Base-by-base conservation (phyloP, 2,797 vertebrate species). In the Sebastes matsubarae region DNA sequence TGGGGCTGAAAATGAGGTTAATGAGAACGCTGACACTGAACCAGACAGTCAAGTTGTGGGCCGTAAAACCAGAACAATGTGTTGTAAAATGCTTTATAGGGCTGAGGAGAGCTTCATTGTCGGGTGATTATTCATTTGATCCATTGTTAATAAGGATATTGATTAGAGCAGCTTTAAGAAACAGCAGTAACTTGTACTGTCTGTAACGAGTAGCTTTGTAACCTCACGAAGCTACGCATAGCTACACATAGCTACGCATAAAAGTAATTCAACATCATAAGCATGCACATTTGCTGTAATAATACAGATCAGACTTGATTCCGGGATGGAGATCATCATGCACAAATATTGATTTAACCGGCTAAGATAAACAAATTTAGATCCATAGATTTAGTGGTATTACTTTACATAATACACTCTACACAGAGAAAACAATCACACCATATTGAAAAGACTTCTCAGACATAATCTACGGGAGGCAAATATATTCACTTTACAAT, bases 401-500 rank as follows among this genome's bases (percentile, higher is more conserved):
- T 82, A 59, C 60, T 30, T 10, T 30, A 29, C 60, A 59, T 68
- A 77, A 69, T 73, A 18, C 7, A 10, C 6, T 38, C 11, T 9
- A 71, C 46, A 54, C 60, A 63, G 66, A 80, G 46, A 67, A 72
- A 81, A 70, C 32, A 82, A 73, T 66, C 20, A 66, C 52, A 36
- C 36, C 50, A 38, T 54, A 63, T 34, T 68, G 25, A 77, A 83
- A 82, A 70, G 3, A 72, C 75, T 72, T 71, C 36, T 71, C 46
- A 34, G 59, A 68, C 50, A 42, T 68, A 82, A 86, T 84, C 61
- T 81, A 73, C 9, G 38, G 52, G 8, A 66, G 72, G 79, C 42
- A 75, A 66, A 83, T 64, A 58, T 36, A 86, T 75, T 83, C 24
- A 79, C 82, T 78, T 86, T 71, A 84, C 58, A 67, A 50, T 81